phyloP scores from a whole-genome alignment of 2,888 invertebrate species.

The Lissocephala sabroskyi region DNA sequence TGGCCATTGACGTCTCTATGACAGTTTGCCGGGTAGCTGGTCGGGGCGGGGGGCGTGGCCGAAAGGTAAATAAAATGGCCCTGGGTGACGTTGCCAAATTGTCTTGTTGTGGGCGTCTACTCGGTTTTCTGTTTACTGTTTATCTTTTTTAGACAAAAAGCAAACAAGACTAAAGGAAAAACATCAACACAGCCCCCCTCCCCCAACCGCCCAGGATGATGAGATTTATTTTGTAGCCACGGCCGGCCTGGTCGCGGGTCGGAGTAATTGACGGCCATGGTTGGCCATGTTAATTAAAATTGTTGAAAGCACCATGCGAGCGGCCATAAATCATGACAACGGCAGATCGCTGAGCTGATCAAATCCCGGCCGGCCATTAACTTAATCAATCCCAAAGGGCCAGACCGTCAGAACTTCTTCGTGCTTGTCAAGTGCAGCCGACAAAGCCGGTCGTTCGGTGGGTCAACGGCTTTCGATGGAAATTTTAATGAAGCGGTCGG shows the following conservation, averaged over 20 bases:
- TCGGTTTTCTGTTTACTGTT: slow-evolving; percentile 37
- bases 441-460: not conserved
- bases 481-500: slow-evolving; percentile 15
- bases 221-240: slow-evolving; percentile 35
- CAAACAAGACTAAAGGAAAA: slow-evolving; percentile 48
- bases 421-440: slow-evolving; percentile 41
- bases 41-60: slow-evolving; percentile 15
- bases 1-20: too few relatives aligned
- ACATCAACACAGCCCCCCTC: slow-evolving; percentile 34
- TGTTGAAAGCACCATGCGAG: slow-evolving; percentile 42
- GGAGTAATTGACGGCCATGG: slow-evolving; percentile 39
- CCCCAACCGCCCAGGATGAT: slow-evolving; percentile 35
- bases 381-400: too few relatives aligned
- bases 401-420: too few relatives aligned
- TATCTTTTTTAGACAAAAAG: slow-evolving; percentile 42
- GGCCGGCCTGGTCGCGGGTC: slow-evolving; percentile 9
- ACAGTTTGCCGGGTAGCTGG: too few relatives aligned
- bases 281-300: slow-evolving; percentile 50
- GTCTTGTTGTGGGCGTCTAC: slow-evolving; percentile 2
- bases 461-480: slow-evolving; percentile 8
- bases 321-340: slow-evolving; percentile 57
- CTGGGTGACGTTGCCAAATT: slow-evolving; percentile 9
- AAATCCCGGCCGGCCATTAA: too few relatives aligned
- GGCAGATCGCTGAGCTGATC: too few relatives aligned
- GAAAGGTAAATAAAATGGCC: slow-evolving; percentile 43